Evolutionary conservation across 1,140 invertebrate genomes (phyloP), one percentile per base, ranked within the genome.

Genomic region (Andrena cerasifolii): DNA sequence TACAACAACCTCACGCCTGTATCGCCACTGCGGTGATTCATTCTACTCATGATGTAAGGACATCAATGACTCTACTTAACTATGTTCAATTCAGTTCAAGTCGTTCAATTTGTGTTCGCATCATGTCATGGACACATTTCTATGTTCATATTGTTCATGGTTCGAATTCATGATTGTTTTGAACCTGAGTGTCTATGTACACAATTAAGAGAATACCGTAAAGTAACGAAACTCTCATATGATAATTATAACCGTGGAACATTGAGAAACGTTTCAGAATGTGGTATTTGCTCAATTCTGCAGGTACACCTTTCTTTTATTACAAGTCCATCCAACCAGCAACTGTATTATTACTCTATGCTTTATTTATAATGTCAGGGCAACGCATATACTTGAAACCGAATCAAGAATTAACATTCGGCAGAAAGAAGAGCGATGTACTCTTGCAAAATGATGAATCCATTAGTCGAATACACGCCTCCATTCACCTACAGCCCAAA

Each of bases 391-490:
- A 78, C n/a, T 40, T 78, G 3, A 36, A 54, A 16, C 45, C 58
- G 31, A 26, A 65, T 0, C 3, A 28, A 7, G 18, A 56, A 3
- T 12, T 47, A 0, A 40, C 14, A 56, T 40, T 88, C 1, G 87
- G 87, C 12, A 81, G 87, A 40, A 87, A 84, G 24, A 81, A 53
- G 4, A 47, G 61, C 31, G 71, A 83, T 21, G 72, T 88, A 26
- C 12, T 87, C 24, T 74, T 89, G 33, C 16, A 21, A 40, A 66
- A 85, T 65, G 87, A 89, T 62, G 71, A 59, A n/a, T 89, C 88
- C 0, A 79, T 89, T n/a, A 89, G 88, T 47, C 85, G 82, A 43
- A 45, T 58, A 73, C 88, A 89, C 81, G 86, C 85, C 21, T 53
- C 47, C 12, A 72, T 89, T 16, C 16, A 21, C n/a, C 16, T 89